Conservation (phyloP, 2,797 vertebrate genomes). For the Vipera ursinii region DNA sequence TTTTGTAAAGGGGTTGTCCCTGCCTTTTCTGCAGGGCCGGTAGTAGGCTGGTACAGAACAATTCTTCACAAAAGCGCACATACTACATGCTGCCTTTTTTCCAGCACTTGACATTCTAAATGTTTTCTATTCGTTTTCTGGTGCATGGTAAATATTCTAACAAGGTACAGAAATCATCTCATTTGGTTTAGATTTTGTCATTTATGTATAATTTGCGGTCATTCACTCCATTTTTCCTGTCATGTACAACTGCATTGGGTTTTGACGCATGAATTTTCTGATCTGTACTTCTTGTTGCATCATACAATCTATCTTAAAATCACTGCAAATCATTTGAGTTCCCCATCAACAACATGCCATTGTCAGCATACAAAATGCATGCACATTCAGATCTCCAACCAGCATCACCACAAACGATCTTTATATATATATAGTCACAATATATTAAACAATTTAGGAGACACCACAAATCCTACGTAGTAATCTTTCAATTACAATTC, state of each 20-base stretch:
- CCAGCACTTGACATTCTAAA: not conserved
- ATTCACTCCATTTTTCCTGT: not conserved
- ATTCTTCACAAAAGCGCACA: not conserved
- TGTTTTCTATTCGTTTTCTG: not conserved
- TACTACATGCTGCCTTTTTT: not conserved
- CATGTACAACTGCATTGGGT: not conserved
- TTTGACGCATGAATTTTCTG: not conserved
- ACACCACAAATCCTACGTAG: not conserved
- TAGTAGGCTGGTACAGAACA: too few species aligned
- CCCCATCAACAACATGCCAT: not conserved
- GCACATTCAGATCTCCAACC: not conserved
- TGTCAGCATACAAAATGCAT: not conserved
- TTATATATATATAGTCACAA: not conserved
- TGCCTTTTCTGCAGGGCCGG: too few species aligned
- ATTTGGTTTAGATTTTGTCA: not conserved
- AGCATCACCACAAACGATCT: not conserved
- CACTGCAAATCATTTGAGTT: not conserved
- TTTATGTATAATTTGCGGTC: not conserved
- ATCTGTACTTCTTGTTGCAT: not conserved
- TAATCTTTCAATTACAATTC: not conserved
- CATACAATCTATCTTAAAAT: not conserved
- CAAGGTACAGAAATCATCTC: not conserved
- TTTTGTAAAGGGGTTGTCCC: too few species aligned
- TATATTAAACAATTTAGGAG: not conserved
- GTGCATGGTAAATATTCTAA: not conserved